phyloP scores from a whole-genome alignment of 2,113 vertebrate genomes.

The Engraulis encrasicolus region DNA sequence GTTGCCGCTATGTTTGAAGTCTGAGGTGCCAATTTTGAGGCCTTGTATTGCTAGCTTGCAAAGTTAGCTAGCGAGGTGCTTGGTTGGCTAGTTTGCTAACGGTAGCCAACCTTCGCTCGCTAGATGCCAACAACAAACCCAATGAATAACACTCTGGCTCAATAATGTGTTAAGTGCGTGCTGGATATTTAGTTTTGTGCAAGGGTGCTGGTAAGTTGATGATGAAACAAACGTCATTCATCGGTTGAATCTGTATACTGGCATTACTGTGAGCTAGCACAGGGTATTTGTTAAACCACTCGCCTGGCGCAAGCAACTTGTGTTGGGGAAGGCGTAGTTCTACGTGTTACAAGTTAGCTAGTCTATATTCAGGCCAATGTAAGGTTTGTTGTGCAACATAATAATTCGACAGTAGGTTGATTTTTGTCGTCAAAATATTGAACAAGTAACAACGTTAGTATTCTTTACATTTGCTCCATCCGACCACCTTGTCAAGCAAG shows the following conservation, averaged over 20 bases:
- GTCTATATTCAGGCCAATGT: not conserved
- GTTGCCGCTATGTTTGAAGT: not conserved
- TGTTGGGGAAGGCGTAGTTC: not conserved
- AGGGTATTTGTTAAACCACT: not conserved
- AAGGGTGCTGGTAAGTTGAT: not conserved
- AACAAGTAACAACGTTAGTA: too few relatives aligned
- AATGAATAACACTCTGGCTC: not conserved
- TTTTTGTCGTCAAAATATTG: not conserved
- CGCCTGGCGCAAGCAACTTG: not conserved
- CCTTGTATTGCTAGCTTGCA: constrained; percentile 55
- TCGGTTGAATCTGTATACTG: not conserved
- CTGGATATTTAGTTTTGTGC: not conserved
- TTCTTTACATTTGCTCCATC: not conserved
- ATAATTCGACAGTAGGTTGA: not conserved
- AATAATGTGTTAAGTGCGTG: not conserved
- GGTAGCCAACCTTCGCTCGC: not conserved
- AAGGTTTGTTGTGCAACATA: not conserved
- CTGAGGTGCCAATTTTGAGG: constrained; percentile 47
- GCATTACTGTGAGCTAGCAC: not conserved
- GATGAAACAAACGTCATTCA: not conserved
- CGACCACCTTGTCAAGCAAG: not conserved
- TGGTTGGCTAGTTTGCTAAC: constrained; percentile 24
- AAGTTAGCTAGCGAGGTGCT: constrained; percentile 21
- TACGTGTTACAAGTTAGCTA: not conserved
- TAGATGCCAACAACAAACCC: not conserved